A percentile compares a stretch with the other conserved stretches of the same genome.
These are phyloP conservation scores for Perithous albicinctus DNA, from an alignment of 2,888 invertebrate genomes.

Conservation along the genomic window DNA sequence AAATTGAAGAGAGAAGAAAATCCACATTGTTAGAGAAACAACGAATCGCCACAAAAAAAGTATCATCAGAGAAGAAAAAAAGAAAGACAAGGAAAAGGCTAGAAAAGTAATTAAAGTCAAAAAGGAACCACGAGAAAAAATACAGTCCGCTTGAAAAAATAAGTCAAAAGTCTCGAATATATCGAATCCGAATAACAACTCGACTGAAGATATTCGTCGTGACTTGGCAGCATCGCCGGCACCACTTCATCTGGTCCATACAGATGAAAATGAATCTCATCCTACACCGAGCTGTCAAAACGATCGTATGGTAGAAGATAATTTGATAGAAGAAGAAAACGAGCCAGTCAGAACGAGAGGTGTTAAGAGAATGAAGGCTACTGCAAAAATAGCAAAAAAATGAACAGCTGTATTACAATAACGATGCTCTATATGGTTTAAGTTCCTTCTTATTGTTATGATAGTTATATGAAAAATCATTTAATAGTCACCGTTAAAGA, in stretches of 20 bases:
- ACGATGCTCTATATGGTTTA: background rate
- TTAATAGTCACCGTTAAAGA: background rate
- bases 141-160: background rate
- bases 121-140: background rate
- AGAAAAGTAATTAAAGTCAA: background rate
- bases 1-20: background rate
- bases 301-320: background rate
- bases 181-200: no score
- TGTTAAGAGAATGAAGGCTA: background rate
- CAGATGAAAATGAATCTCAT: background rate
- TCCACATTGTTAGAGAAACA: background rate
- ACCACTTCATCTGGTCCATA: no score
- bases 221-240: no score
- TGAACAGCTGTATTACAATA: background rate
- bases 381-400: slow-evolving; percentile 21
- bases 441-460: slow-evolving; percentile 31
- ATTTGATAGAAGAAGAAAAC: background rate
- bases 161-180: no score
- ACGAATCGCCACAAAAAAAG: background rate
- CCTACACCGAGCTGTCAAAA: background rate
- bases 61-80: background rate
- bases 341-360: background rate
- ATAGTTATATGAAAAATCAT: slow-evolving; percentile 28
- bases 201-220: no score
- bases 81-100: background rate